These are phyloP conservation scores for Diceros bicornis DNA, from an alignment of 2,797 vertebrate genomes.

Conservation along the genomic window DNA sequence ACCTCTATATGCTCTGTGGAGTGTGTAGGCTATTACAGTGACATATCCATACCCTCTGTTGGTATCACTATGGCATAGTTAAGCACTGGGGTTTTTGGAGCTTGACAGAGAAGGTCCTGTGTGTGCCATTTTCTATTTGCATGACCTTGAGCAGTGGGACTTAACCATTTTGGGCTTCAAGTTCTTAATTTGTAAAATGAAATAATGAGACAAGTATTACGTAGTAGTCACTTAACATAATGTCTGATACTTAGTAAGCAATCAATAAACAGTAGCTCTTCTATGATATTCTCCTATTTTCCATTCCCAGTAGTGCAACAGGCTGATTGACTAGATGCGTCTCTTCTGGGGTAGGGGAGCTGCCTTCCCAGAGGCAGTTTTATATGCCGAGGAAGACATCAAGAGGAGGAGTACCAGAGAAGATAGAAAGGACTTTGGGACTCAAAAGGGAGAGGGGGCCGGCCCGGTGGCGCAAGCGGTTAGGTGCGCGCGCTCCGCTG, in stretches of 20 bases:
- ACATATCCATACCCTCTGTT: fast-evolving
- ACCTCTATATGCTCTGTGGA: background rate
- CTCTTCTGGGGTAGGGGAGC: background rate
- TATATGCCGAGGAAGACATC: background rate
- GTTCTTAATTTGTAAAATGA: background rate
- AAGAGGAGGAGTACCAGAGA: background rate
- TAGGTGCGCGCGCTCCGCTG: no score
- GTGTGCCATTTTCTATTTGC: background rate
- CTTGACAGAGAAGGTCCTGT: background rate
- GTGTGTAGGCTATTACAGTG: background rate
- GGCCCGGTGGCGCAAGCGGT: no score
- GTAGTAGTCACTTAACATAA: background rate
- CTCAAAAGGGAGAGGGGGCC: background rate
- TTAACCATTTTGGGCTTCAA: background rate
- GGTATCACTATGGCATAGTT: background rate
- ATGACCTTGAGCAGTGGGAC: background rate
- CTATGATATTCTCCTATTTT: background rate
- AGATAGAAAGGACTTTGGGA: background rate
- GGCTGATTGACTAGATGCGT: background rate
- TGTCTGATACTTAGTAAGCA: background rate
- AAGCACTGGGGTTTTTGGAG: background rate
- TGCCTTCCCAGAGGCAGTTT: background rate
- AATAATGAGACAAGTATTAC: background rate
- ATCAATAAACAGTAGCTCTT: background rate
- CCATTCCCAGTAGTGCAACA: background rate